Percentiles rank a stretch among this genome's conserved stretches.
Evolutionary conservation across 2,797 vertebrate genomes (phyloP).

Genomic region (Diglossa cyanea): DNA sequence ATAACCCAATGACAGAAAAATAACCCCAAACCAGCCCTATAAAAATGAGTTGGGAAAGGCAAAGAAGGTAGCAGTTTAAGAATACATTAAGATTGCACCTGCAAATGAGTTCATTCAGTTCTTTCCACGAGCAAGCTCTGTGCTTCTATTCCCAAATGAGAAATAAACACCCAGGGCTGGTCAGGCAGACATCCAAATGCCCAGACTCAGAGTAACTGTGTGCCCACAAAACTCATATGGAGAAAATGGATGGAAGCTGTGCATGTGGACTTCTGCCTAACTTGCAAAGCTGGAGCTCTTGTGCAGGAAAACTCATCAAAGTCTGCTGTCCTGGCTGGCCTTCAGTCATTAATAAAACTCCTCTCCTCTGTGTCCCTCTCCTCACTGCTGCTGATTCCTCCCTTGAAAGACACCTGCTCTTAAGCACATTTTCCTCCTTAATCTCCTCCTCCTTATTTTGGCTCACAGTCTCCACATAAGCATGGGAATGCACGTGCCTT

Average conservation of each 20-base stretch:
- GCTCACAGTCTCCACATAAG: neutral
- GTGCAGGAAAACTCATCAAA: neutral
- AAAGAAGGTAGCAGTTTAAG: neutral
- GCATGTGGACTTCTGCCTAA: neutral
- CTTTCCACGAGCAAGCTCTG: neutral
- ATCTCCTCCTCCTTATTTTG: neutral
- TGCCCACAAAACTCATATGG: neutral
- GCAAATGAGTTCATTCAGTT: slow-evolving; percentile 8
- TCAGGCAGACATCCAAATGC: neutral
- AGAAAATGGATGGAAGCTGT: neutral
- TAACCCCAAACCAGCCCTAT: neutral
- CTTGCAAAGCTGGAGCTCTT: neutral
- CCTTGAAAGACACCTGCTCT: neutral
- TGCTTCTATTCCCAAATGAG: neutral
- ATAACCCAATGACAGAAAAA: neutral
- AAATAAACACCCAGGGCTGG: neutral
- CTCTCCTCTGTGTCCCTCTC: neutral
- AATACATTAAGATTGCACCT: slow-evolving; percentile 1
- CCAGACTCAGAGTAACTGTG: neutral
- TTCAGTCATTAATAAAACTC: neutral
- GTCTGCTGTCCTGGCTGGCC: neutral
- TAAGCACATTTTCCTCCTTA: neutral
- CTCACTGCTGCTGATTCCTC: neutral
- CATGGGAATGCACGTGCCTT: neutral
- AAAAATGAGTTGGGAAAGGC: neutral